phyloP scores from a whole-genome alignment of 2,888 invertebrate species.

The Oasisia sp. region DNA sequence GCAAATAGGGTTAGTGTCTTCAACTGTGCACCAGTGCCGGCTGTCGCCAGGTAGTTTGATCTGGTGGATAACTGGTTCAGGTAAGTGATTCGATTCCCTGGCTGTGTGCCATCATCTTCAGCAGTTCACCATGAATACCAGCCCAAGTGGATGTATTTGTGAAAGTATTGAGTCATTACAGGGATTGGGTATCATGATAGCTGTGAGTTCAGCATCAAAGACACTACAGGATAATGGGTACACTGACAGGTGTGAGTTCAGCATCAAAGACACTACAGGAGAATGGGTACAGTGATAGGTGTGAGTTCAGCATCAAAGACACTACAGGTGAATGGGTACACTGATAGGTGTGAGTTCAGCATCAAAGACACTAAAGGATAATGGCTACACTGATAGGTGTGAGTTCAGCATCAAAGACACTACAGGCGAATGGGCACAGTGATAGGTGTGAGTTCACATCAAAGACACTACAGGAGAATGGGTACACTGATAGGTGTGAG shows the following conservation, averaged over 20 bases:
- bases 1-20: background rate
- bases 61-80: background rate
- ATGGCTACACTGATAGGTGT: background rate
- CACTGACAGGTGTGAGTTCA: no score
- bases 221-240: no score
- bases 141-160: background rate
- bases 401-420: slow-evolving; percentile 21
- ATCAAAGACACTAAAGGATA: background rate
- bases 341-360: background rate
- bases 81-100: background rate
- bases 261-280: no score
- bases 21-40: background rate
- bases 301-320: no score
- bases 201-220: no score
- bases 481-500: background rate
- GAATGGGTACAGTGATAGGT: no score
- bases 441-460: background rate
- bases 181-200: no score
- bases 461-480: no score
- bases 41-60: background rate
- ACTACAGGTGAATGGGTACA: no score
- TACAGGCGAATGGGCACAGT: background rate
- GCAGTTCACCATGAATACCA: background rate
- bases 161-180: background rate
- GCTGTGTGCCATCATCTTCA: background rate